Conservation (phyloP, 1,140 invertebrate genomes). For the Melitaea cinxia region DNA sequence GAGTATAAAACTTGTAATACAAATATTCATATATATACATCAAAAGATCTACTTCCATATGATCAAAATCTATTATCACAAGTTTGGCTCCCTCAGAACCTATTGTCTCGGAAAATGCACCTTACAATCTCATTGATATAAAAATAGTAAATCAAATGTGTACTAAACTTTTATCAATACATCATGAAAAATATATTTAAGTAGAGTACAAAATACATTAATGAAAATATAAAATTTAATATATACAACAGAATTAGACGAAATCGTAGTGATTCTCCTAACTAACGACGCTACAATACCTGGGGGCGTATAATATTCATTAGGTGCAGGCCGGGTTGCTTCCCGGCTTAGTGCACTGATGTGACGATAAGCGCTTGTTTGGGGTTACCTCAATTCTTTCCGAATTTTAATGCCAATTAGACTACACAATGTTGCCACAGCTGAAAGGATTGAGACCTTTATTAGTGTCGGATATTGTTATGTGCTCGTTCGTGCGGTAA, state of each 20-base stretch:
- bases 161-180: no score
- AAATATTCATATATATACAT: no score
- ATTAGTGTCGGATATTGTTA: conserved; percentile 79
- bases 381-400: conserved; percentile 73
- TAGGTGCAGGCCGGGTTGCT: conserved; percentile 48
- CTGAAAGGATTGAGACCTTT: conserved; percentile 73
- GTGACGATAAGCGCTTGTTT: conserved; percentile 72
- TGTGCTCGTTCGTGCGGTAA: conserved; percentile 54
- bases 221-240: conserved; percentile 10
- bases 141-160: no score
- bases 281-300: conserved; percentile 50
- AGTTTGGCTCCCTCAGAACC: no score
- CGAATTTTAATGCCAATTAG: conserved; percentile 77
- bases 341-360: conserved; percentile 62
- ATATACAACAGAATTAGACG: conserved; percentile 8
- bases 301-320: conserved; percentile 65
- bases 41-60: no score
- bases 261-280: conserved; percentile 22
- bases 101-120: no score
- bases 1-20: no score
- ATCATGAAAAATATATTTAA: no score
- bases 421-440: conserved; percentile 67
- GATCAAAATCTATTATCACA: no score
- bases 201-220: no score
- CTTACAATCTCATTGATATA: no score